Evolutionary conservation across 2,797 vertebrate genomes (phyloP), one percentile per base, ranked within the genome.

Genomic region (Danio tinwini): DNA sequence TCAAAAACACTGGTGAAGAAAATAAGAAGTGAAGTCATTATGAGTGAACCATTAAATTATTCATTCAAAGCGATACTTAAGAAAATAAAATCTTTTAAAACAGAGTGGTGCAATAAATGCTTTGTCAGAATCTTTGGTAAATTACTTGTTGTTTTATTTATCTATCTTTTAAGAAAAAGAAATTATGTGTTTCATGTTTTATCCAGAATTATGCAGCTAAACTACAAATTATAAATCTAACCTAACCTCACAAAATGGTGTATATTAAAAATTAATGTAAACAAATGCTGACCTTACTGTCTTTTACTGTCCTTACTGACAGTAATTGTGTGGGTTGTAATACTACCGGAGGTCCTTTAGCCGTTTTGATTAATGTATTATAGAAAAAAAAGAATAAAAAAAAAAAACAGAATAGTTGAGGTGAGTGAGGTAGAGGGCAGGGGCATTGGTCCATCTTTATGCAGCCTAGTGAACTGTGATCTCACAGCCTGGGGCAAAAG

Each of bases 381-480:
- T 14, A 67, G 37, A 8, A 14, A 74, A 21, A 0, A 45, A 0
- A 45, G n/a, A n/a, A n/a, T n/a, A n/a, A 11, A 7, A 9, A 9
- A 19, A 12, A 0, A 45, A 45, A 9, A 21, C 1, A 0, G 50
- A 76, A 47, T 7, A 47, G 45, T 7, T 47, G 16, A 42, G 5
- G 37, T 21, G 9, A 52, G 14, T 62, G 6, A 8, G 8, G 7
- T 45, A 52, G 63, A 68, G 39, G 13, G 10, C n/a, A 62, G 42
- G 6, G 17, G 37, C 45, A 59, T 21, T 49, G n/a, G 55, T 61
- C 64, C n/a, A 21, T 11, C 8, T 47, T 70, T 55, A 16, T 63
- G 47, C 56, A 53, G 49, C 19, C 17, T 65, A 73, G 44, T 64
- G 70, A 65, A 64, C 73, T 59, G 59, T 67, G 42, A 72, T 77